Base-by-base conservation (phyloP, 1,140 invertebrate genomes). In the Carcinoscorpius rotundicauda region DNA sequence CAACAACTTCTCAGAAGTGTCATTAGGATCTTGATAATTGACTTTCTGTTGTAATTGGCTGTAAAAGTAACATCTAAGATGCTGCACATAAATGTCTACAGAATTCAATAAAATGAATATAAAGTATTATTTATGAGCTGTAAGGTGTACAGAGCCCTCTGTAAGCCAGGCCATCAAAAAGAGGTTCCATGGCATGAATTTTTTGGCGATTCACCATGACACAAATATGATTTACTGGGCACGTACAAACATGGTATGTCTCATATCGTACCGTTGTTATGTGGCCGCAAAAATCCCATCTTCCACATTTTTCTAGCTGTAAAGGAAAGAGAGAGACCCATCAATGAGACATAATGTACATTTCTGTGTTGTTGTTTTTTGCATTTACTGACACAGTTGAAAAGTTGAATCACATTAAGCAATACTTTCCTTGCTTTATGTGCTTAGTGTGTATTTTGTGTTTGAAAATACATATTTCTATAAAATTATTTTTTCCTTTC, bases 211-310 rank as follows among this genome's bases (percentile, higher is more conserved):
- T 66, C 8, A 68, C 62, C 49, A 72, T 63, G 0, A 75, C 58
- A 66, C 84, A 86, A 53, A 84, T 76, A 66, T 84, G 79, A 8
- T 79, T 78, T 63, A 72, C 69, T 0, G 84, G 84, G 66, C 84
- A 86, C 10, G 80, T 76, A 66, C 84, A 85, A 10, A 77, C 80
- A 66, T 85, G 82, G 71, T 85, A 85, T 29, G 81, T 78, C 10
- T 83, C 81, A 62, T 80, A 82, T 3, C 82, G 72, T 64, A 84
- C 82, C 5, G 64, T 62, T 61, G 77, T 71, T 11, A 79, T 73
- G 57, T 75, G 65, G 8, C 81, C 81, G 72, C 82, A 83, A 64
- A 81, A 79, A 4, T 82, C 79, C 5, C 72, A 69, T 4, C 66
- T 70, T 5, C 76, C 71, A 61, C 81, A 82, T 66, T 72, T 76